Evolutionary conservation across 1,140 invertebrate species (phyloP).

Genomic region (Ceratosolen solmsi): DNA sequence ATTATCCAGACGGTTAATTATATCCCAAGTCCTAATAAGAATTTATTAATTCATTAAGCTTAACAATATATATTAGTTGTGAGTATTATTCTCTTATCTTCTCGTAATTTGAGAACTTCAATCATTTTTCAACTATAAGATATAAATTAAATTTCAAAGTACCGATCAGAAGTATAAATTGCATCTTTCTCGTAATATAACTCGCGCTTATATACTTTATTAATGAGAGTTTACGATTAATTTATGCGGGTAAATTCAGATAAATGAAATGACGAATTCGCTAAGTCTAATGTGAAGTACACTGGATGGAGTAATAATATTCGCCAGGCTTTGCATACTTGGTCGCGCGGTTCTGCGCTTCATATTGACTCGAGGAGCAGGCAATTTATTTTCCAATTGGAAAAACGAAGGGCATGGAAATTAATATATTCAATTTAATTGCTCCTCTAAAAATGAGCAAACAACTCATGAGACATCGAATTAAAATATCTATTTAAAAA

Average conservation of each 20-base stretch:
- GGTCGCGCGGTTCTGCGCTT: neutral
- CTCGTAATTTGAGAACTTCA: neutral
- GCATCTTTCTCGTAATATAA: neutral
- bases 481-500: conserved; percentile 9
- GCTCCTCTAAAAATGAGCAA: neutral
- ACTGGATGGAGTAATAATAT: neutral
- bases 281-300: neutral
- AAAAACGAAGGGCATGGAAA: neutral
- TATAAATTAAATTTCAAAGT: neutral
- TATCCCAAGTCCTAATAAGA: no score
- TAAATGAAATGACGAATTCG: neutral
- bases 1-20: no score
- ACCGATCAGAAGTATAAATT: neutral
- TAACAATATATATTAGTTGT: no score
- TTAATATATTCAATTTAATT: conserved; percentile 14
- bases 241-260: neutral
- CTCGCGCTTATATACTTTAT: neutral
- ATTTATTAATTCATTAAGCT: no score
- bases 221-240: neutral
- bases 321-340: neutral
- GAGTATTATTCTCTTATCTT: no score
- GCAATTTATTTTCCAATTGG: neutral
- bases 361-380: neutral
- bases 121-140: neutral
- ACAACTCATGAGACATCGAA: neutral